Evolutionary conservation across 1,140 invertebrate species (phyloP).

Genomic region (Drosophila arizonae): DNA sequence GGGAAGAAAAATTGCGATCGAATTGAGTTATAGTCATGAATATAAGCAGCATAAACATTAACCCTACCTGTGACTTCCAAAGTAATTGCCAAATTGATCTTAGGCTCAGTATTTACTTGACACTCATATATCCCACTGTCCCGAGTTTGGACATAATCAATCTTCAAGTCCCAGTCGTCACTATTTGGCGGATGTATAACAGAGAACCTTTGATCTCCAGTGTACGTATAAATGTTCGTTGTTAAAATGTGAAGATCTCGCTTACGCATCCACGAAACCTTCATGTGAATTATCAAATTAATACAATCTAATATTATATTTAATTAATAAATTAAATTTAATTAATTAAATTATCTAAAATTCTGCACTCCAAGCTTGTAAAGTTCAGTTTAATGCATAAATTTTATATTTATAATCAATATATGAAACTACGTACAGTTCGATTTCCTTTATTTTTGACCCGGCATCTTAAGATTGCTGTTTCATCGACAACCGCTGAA

Average conservation of each 20-base stretch:
- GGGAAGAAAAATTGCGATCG: too few species aligned
- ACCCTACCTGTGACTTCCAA: slow-evolving; percentile 90
- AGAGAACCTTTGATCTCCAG: slow-evolving; percentile 92
- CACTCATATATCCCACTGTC: slow-evolving; percentile 96
- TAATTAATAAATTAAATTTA: neutral
- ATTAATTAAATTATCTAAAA: neutral
- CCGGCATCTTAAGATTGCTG: slow-evolving; percentile 90
- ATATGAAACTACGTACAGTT: slow-evolving; percentile 86
- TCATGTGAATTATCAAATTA: neutral
- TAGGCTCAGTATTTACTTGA: slow-evolving; percentile 92
- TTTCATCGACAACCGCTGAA: slow-evolving; percentile 92
- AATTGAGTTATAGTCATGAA: too few species aligned
- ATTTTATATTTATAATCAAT: too few species aligned
- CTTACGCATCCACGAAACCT: slow-evolving; percentile 96
- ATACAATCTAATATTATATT: neutral
- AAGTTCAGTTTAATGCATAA: too few species aligned
- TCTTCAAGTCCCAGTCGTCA: slow-evolving; percentile 96
- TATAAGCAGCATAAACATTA: too few species aligned
- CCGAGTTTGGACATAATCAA: slow-evolving; percentile 92
- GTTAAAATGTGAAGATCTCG: slow-evolving; percentile 94
- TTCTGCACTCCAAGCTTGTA: too few species aligned
- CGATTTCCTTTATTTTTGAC: slow-evolving; percentile 94
- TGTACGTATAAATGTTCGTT: slow-evolving; percentile 93
- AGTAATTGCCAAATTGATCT: slow-evolving; percentile 91
- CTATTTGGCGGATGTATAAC: slow-evolving; percentile 91